These are phyloP conservation scores for Harmothoe impar DNA, from an alignment of 2,888 invertebrate species.

Conservation along the genomic window DNA sequence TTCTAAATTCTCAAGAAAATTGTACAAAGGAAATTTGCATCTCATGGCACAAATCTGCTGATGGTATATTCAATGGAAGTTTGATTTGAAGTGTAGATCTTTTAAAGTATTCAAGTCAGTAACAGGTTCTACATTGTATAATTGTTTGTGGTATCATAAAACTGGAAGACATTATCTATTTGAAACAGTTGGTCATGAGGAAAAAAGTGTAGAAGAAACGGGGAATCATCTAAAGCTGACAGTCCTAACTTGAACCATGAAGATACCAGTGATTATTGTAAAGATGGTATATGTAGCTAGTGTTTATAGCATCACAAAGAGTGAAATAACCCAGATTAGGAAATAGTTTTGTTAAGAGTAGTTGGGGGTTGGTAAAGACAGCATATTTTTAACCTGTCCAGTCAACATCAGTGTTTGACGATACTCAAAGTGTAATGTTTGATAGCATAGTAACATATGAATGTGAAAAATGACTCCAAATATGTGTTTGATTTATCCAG, in stretches of 20 bases:
- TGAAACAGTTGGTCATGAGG: constrained; percentile 6
- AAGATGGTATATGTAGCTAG: neutral
- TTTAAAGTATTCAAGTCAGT: neutral
- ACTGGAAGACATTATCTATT: neutral
- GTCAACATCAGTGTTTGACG: neutral
- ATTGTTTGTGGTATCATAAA: neutral
- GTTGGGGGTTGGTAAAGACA: neutral
- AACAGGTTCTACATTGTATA: no score
- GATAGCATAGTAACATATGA: neutral
- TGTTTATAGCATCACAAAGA: neutral
- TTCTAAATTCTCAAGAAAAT: neutral
- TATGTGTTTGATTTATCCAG: neutral
- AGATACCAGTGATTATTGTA: neutral
- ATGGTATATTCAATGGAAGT: neutral
- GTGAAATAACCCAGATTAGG: neutral
- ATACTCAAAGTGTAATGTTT: neutral
- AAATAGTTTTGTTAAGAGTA: neutral
- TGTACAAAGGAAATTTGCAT: neutral
- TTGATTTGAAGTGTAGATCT: neutral
- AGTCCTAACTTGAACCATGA: neutral
- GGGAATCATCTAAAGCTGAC: no score
- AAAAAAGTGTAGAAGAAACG: neutral
- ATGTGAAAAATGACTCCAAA: neutral
- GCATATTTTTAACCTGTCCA: neutral
- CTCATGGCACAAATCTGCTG: neutral